These are phyloP conservation scores for Typhlichthys subterraneus DNA, from an alignment of 2,797 vertebrate species.

Conservation along the genomic window DNA sequence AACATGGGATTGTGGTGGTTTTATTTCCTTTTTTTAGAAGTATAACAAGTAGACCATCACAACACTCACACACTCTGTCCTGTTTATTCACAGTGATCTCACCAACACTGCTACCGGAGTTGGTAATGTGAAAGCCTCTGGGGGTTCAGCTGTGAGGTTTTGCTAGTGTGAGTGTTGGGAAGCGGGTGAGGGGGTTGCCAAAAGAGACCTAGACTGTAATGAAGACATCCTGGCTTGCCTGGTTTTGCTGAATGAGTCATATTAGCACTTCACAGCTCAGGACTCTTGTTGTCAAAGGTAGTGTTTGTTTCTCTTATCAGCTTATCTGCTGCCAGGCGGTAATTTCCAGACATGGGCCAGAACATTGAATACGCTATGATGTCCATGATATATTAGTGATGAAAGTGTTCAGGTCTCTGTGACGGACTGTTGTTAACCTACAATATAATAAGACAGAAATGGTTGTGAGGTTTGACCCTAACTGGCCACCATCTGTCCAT, in stretches of 20 bases:
- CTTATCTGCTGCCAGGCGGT: neutral
- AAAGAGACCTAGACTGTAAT: neutral
- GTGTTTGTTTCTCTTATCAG: constrained; percentile 22
- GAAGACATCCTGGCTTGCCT: neutral
- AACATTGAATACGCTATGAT: neutral
- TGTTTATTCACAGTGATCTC: constrained; percentile 3
- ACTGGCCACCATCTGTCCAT: neutral
- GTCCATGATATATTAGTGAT: neutral
- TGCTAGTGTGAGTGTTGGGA: neutral
- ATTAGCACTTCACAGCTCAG: constrained; percentile 27
- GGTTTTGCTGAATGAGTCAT: constrained; percentile 32
- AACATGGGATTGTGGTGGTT: too few species aligned
- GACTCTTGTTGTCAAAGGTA: constrained; percentile 6
- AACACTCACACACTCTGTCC: neutral
- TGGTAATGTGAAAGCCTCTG: constrained; percentile 21
- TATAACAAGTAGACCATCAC: neutral
- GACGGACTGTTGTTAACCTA: too few species aligned
- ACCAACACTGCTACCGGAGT: too few species aligned
- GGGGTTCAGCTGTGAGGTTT: constrained; percentile 27
- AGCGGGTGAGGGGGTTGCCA: too few species aligned
- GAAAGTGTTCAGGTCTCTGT: too few species aligned
- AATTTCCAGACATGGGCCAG: neutral
- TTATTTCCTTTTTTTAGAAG: too few species aligned
- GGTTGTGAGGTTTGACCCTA: too few species aligned
- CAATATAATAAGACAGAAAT: too few species aligned